These are phyloP conservation scores for Anagyrus pseudococci DNA, from an alignment of 2,888 invertebrate species.

Conservation along the genomic window DNA sequence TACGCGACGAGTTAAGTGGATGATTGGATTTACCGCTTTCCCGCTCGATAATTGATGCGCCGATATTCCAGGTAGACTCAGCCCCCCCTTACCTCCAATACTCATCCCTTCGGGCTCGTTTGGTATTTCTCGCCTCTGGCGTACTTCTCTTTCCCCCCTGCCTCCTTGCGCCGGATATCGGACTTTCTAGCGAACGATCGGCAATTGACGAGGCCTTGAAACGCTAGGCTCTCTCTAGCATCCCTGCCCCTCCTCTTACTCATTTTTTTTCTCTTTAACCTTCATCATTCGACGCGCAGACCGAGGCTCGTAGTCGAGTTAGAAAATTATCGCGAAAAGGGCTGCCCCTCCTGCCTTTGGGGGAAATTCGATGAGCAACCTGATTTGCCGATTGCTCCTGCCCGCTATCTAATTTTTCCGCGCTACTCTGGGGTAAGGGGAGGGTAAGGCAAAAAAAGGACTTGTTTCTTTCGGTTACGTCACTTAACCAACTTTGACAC, in stretches of 20 bases:
- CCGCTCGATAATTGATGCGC: constrained; percentile 42
- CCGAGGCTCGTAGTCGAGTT: neutral
- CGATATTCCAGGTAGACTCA: neutral
- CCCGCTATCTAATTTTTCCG: too few species aligned
- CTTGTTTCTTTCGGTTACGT: too few species aligned
- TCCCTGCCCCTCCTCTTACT: neutral
- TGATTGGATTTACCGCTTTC: constrained; percentile 44
- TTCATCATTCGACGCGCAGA: neutral
- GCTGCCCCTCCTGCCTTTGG: too few species aligned
- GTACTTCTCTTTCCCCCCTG: neutral
- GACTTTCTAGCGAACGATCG: constrained; percentile 21
- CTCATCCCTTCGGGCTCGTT: too few species aligned
- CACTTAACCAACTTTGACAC: too few species aligned
- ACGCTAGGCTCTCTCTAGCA: neutral
- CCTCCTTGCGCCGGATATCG: constrained; percentile 15
- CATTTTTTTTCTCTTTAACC: neutral
- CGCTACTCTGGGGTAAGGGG: too few species aligned
- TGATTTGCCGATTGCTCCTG: too few species aligned
- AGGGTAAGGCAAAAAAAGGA: too few species aligned
- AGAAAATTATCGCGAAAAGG: neutral
- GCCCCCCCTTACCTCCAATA: neutral
- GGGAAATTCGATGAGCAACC: too few species aligned
- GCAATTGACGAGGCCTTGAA: constrained; percentile 8
- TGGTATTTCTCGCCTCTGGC: too few species aligned
- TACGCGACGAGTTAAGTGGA: constrained; percentile 37